Evolutionary conservation across 2,797 vertebrate genomes (phyloP), one percentile per base, ranked within the genome.

Genomic region (Poecilia gillii): DNA sequence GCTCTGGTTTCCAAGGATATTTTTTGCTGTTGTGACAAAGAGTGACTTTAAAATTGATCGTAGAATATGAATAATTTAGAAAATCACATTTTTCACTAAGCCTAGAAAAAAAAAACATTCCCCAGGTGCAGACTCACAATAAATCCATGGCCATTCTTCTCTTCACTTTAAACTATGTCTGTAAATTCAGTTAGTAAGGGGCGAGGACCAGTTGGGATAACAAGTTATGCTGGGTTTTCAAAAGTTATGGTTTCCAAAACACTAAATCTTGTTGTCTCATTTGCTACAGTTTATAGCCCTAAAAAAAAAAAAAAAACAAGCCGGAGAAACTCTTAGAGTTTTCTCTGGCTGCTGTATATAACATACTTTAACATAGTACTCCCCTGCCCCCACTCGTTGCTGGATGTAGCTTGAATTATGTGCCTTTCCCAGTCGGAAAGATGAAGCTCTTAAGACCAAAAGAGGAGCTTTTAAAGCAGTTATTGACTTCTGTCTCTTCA

Each of bases 401-500:
- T 70, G 20, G 49, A 51, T 51, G 49, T 23, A 51, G 6, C 55
- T 39, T 3, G 76, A 68, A 87, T 57, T 33, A 72, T 36, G 68
- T 64, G 77, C 82, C 76, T 92, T 94, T 93, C 84, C 84, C 85
- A 79, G 80, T 72, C 75, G 4, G 77, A 76, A 71, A 75, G 12
- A 81, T 28, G 1, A 87, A 86, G 90, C 89, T 91, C 89, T 93
- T 89, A 90, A 90, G 88, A 79, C 89, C 66, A 20, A 88, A 78
- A 88, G 88, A 78, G 80, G 90, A 86, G 93, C 89, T 92, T 93
- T 93, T 90, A 91, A 88, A 92, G 86, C 85, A 49, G 85, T 92
- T 94, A 93, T 94, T 95, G 94, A 94, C 94, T 93, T 89, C 78
- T 86, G 88, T 86, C 90, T 88, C 83, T 79, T 88, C 71, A 36